Percentiles rank a stretch among this genome's conserved stretches.
Evolutionary conservation across 2,797 vertebrate species (phyloP).

Genomic region (Fringilla coelebs): DNA sequence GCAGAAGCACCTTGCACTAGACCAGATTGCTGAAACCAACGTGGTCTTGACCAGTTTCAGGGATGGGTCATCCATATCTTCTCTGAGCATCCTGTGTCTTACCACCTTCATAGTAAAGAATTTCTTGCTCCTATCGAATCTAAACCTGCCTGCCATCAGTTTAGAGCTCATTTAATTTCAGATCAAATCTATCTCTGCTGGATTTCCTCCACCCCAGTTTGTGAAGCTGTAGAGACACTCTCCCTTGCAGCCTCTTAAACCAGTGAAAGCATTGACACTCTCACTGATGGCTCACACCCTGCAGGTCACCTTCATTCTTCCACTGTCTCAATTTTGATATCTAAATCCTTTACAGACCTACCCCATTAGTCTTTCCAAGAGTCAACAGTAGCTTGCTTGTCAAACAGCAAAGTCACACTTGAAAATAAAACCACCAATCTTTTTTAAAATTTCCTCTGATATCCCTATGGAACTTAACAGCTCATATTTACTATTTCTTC

Average conservation of each 20-base stretch:
- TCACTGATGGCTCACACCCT: not conserved
- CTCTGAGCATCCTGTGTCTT: not conserved
- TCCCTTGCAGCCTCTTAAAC: not conserved
- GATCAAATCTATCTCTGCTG: not conserved
- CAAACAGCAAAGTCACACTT: not conserved
- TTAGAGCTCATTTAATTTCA: not conserved
- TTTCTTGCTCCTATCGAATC: not conserved
- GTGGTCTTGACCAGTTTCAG: not conserved
- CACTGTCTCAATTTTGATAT: not conserved
- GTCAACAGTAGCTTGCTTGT: not conserved
- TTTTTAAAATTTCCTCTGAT: not conserved
- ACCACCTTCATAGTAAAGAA: not conserved
- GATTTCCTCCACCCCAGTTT: not conserved
- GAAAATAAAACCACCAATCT: not conserved
- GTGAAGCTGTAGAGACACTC: not conserved
- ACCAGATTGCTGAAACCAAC: rapidly evolving
- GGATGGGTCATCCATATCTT: not conserved
- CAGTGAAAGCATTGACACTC: not conserved
- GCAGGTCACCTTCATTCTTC: not conserved
- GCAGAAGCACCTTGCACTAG: not conserved
- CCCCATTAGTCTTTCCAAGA: not conserved
- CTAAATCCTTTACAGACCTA: not conserved
- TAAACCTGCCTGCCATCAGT: not conserved
- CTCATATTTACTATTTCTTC: not conserved
- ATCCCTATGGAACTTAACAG: not conserved